Evolutionary conservation across 2,888 invertebrate genomes (phyloP).

Genomic region (Trichogramma evanescens): DNA sequence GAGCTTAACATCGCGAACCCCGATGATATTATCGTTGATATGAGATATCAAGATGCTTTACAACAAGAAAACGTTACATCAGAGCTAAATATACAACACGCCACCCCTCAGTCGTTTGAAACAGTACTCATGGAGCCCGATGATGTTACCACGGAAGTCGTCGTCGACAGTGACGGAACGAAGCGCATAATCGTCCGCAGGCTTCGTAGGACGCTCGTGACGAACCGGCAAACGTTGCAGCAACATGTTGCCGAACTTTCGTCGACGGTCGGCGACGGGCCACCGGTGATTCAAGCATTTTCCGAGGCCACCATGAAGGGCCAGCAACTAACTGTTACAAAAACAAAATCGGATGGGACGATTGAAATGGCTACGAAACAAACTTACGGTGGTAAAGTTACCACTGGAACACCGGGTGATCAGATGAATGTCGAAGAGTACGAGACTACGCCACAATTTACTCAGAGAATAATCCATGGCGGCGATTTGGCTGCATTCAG

Average conservation of each 20-base stretch:
- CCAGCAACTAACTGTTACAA: constrained; percentile 57
- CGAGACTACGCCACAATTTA: constrained; percentile 57
- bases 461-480: constrained; percentile 54
- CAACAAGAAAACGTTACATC: constrained; percentile 54
- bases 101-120: constrained; percentile 70
- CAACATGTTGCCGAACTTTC: constrained; percentile 54
- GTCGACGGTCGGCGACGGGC: constrained; percentile 52
- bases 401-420: constrained; percentile 58
- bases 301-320: constrained; percentile 64
- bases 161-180: constrained; percentile 72
- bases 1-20: constrained; percentile 31
- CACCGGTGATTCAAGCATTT: constrained; percentile 59
- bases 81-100: constrained; percentile 65
- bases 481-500: constrained; percentile 51
- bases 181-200: constrained; percentile 73
- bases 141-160: constrained; percentile 74
- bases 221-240: constrained; percentile 58
- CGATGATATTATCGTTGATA: constrained; percentile 64
- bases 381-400: constrained; percentile 59
- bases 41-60: constrained; percentile 58
- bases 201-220: constrained; percentile 60
- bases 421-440: constrained; percentile 61
- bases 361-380: constrained; percentile 56
- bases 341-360: constrained; percentile 56
- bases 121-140: constrained; percentile 76